Conservation (phyloP, 2,113 vertebrate genomes). For the Poeciliopsis occidentalis region DNA sequence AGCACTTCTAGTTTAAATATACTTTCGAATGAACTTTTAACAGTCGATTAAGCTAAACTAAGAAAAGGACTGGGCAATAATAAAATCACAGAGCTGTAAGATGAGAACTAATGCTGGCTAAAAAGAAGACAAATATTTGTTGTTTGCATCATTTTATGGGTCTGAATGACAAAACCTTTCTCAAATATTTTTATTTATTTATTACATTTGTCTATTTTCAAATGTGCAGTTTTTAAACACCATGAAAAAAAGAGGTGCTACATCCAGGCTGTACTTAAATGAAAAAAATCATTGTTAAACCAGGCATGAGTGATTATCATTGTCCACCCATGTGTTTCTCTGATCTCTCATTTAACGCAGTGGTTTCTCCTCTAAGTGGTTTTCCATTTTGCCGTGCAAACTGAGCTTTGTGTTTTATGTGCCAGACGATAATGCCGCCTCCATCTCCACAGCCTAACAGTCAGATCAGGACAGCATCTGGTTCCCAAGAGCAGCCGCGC, state of each 20-base stretch:
- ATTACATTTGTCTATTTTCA: not conserved
- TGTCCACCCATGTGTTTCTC: not conserved
- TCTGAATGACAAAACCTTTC: not conserved
- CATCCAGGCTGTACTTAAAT: too few relatives aligned
- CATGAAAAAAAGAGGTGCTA: too few relatives aligned
- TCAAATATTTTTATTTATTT: not conserved
- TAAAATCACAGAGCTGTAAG: too few relatives aligned
- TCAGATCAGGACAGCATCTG: slow-evolving; percentile 63
- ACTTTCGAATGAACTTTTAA: too few relatives aligned
- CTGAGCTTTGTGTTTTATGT: slow-evolving; percentile 34
- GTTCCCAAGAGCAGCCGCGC: slow-evolving; percentile 35
- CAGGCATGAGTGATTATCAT: slow-evolving; percentile 31
- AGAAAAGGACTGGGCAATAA: too few relatives aligned
- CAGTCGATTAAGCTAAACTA: too few relatives aligned
- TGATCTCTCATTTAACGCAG: slow-evolving; percentile 37
- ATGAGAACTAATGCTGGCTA: too few relatives aligned
- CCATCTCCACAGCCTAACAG: slow-evolving; percentile 17
- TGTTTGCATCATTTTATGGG: too few relatives aligned
- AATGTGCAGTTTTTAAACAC: too few relatives aligned
- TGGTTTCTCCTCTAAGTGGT: slow-evolving; percentile 39
- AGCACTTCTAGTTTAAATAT: too few relatives aligned
- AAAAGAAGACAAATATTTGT: not conserved
- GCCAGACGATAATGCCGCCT: slow-evolving; percentile 2
- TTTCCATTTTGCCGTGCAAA: slow-evolving; percentile 48
- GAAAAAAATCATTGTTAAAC: not conserved